A percentile compares a stretch with the other conserved stretches of the same genome.
Conservation (phyloP, 2,888 invertebrate species). For the Netelia melanura region DNA sequence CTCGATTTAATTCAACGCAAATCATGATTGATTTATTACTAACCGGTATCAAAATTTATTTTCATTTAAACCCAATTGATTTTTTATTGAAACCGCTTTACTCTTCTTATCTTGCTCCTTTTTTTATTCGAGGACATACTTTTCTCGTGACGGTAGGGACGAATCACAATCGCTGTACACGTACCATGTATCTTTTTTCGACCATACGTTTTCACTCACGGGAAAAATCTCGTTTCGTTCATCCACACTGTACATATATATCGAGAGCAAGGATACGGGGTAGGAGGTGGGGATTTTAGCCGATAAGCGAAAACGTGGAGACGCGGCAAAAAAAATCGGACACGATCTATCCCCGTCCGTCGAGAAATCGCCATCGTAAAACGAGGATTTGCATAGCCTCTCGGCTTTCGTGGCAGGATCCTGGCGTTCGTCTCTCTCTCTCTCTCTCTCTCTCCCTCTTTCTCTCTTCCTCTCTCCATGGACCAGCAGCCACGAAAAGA, state of each 20-base stretch:
- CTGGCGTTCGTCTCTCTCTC: conserved; percentile 19
- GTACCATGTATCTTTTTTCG: conserved; percentile 25
- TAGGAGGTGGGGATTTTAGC: conserved; percentile 5
- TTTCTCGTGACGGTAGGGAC: conserved; percentile 7
- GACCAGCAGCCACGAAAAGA: conserved; percentile 34
- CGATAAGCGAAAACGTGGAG: conserved; percentile 61
- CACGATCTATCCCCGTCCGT: conserved; percentile 66
- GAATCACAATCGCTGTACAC: conserved; percentile 23
- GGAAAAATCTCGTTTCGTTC: conserved; percentile 56
- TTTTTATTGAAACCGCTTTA: neutral
- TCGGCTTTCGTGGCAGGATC: conserved; percentile 25
- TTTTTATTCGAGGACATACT: conserved; percentile 23
- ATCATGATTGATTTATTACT: too few species aligned
- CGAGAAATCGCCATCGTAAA: conserved; percentile 70
- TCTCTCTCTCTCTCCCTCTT: conserved; percentile 5
- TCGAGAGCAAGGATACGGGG: conserved; percentile 16
- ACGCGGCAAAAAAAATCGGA: conserved; percentile 60
- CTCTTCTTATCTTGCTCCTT: neutral
- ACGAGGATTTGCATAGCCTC: conserved; percentile 68
- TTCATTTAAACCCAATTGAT: neutral
- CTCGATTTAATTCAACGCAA: too few species aligned
- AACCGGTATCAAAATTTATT: too few species aligned
- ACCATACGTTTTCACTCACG: conserved; percentile 64
- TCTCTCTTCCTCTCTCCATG: conserved; percentile 11
- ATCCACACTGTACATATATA: conserved; percentile 26